Evolutionary conservation across 2,888 invertebrate genomes (phyloP).

Genomic region (Zhuqinia jingwanae): DNA sequence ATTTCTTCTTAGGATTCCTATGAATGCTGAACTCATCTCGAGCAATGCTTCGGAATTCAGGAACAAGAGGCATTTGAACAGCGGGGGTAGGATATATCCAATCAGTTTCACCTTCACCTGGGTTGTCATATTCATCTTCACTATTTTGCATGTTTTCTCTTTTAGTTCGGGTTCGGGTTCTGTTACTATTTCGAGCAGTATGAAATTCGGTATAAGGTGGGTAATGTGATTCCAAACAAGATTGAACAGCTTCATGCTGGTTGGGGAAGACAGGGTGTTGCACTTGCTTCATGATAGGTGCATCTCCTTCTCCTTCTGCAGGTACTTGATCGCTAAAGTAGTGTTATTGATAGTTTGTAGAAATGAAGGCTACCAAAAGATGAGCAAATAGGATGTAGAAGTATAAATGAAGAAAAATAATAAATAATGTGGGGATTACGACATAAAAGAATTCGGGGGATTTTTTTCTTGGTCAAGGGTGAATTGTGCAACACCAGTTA

Average conservation of each 20-base stretch:
- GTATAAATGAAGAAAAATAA: background rate
- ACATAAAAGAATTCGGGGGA: constrained; percentile 30
- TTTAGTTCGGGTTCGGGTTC: background rate
- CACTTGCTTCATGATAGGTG: no score
- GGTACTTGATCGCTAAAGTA: background rate
- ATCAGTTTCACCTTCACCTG: background rate
- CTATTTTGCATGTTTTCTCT: background rate
- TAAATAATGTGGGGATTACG: constrained; percentile 37
- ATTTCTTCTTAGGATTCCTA: constrained; percentile 29
- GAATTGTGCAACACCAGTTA: constrained; percentile 75
- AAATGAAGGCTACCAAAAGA: background rate
- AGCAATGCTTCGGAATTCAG: constrained; percentile 18
- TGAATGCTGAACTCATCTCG: constrained; percentile 56
- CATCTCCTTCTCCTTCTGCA: constrained; percentile 54
- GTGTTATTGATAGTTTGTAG: background rate
- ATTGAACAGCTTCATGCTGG: background rate
- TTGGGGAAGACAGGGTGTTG: background rate
- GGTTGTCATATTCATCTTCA: background rate
- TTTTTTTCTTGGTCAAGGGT: constrained; percentile 76
- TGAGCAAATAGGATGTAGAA: background rate
- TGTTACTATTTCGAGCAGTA: constrained; percentile 47
- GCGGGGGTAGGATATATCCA: background rate
- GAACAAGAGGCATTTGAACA: no score
- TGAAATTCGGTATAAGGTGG: constrained; percentile 48
- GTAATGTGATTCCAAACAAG: background rate